Conservation (phyloP, 2,113 vertebrate genomes). For the Penelope pileata region DNA sequence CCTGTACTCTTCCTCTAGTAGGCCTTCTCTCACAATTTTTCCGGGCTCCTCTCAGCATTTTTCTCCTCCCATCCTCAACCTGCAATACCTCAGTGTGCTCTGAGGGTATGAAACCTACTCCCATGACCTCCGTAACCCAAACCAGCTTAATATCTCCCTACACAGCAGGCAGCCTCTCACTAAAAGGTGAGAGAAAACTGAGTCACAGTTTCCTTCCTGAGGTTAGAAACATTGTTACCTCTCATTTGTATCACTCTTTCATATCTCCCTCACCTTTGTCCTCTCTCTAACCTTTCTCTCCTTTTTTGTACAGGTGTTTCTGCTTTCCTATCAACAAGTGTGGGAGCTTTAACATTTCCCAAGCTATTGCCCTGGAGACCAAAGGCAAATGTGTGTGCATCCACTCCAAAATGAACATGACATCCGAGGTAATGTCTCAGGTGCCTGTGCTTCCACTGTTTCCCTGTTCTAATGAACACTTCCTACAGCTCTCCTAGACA, state of each 20-base stretch:
- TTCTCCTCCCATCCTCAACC: neutral
- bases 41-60: neutral
- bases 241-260: neutral
- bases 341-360: neutral
- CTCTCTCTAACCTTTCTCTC: neutral
- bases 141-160: neutral
- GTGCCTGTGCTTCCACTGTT: neutral
- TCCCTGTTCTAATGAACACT: neutral
- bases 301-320: slow-evolving; percentile 2
- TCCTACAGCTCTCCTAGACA: neutral
- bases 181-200: neutral
- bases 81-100: neutral
- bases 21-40: neutral
- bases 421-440: neutral
- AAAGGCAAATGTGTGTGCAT: slow-evolving; percentile 4
- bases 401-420: neutral
- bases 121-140: too few relatives aligned
- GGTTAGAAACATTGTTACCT: neutral
- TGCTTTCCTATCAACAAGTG: neutral
- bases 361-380: neutral
- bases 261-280: neutral
- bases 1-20: neutral
- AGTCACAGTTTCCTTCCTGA: neutral
- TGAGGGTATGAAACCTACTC: neutral
- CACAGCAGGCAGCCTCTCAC: neutral